phyloP scores from a whole-genome alignment of 2,888 invertebrate genomes.

The Pristionchus japonicus region DNA sequence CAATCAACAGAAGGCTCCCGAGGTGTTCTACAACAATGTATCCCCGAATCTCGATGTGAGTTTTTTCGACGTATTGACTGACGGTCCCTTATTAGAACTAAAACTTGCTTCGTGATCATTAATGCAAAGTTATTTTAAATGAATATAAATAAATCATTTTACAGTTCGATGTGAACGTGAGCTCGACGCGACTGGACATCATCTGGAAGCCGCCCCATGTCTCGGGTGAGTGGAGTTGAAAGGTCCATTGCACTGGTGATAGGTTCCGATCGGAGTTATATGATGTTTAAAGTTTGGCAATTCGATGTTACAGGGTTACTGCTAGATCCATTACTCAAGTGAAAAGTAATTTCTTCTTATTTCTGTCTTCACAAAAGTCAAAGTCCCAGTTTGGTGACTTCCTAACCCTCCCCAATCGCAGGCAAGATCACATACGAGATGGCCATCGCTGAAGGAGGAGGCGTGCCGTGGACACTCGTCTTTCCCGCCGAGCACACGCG shows the following conservation, averaged over 20 bases:
- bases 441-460: background rate
- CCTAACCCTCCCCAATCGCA: background rate
- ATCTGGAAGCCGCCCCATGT: constrained; percentile 14
- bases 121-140: background rate
- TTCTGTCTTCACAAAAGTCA: background rate
- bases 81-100: background rate
- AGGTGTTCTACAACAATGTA: constrained; percentile 18
- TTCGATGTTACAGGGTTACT: background rate
- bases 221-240: background rate
- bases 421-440: constrained; percentile 1
- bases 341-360: background rate
- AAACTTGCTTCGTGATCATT: background rate
- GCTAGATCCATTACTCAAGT: background rate
- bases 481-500: background rate
- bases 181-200: constrained; percentile 10
- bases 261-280: too few species aligned
- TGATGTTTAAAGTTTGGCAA: too few species aligned
- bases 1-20: background rate
- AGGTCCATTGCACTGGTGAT: background rate
- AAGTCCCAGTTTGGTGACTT: background rate
- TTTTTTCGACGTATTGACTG: too few species aligned
- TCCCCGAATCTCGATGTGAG: constrained; percentile 16
- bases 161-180: constrained; percentile 24
- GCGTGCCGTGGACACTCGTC: background rate
- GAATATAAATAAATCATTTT: background rate